Base-by-base conservation (phyloP, 2,113 vertebrate species). In the Chlamydotis undulata region DNA sequence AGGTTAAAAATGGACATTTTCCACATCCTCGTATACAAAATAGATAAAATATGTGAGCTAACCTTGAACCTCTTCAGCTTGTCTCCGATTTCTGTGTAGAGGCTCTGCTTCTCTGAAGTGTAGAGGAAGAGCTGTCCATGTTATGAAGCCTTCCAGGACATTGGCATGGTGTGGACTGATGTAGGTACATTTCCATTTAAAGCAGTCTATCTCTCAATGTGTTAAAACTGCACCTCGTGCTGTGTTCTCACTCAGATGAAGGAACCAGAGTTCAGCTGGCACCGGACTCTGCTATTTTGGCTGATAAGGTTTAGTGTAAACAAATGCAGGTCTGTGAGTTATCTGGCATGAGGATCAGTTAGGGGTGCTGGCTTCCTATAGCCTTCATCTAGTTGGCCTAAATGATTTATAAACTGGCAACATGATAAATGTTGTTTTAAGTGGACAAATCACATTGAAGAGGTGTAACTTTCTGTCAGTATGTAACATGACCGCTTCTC, bases 361-460 rank as follows among this genome's bases (percentile, higher is more conserved):
- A 87, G 77, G 87, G 92, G 68, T 96, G 97, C 95, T 96, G 88
- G 80, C 96, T 92, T 97, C 96, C 94, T 95, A 97, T 94, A 97
- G 97, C 98, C 98, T 98, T 98, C 97, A 97, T 96, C 97, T 97
- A 97, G 98, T 98, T 97, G 97, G 95, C 92, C 55, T 93, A 96
- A 97, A 97, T 98, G 98, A 98, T 98, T 98, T 98, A 98, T 98
- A 97, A 97, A 83, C 96, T 97, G 97, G 97, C 95, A 97, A 95
- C 94, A 97, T 98, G 98, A 98, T 96, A 90, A 97, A 98, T 97
- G 97, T 95, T 97, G 94, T 96, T 98, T 96, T 97, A 97, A 98
- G 94, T 93, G 97, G 96, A 96, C 94, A 93, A 95, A 94, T 95
- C 95, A 92, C 97, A 94, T 96, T 91, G 96, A 83, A 94, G 97